phyloP scores from a whole-genome alignment of 2,113 vertebrate species.

The Muscicapa adusta region DNA sequence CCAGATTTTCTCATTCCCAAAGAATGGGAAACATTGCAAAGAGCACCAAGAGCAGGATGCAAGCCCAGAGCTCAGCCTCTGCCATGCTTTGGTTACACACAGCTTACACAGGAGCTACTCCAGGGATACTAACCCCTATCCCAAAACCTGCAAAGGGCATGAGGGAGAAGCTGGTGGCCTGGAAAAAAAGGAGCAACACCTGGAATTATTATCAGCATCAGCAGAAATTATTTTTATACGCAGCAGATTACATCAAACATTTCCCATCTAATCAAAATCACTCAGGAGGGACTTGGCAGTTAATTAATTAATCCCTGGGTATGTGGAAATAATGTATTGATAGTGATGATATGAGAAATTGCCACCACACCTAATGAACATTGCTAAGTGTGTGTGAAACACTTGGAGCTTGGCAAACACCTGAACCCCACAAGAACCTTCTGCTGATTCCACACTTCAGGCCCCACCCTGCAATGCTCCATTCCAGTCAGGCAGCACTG shows the following conservation, averaged over 20 bases:
- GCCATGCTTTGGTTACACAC: slow-evolving; percentile 25
- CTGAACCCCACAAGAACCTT: background rate
- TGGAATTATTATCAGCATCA: slow-evolving; percentile 8
- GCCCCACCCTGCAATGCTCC: background rate
- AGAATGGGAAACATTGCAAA: background rate
- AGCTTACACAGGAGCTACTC: background rate
- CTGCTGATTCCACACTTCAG: background rate
- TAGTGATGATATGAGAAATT: background rate
- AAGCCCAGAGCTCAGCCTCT: background rate
- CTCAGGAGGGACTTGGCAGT: background rate
- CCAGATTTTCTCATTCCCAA: background rate
- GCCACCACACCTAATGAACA: background rate
- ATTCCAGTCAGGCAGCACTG: background rate
- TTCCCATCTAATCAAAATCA: background rate
- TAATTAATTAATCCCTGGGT: background rate
- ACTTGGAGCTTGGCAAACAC: background rate
- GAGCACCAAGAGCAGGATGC: background rate
- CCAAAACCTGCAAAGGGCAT: slow-evolving; percentile 76
- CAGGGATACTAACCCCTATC: slow-evolving; percentile 74
- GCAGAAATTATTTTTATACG: background rate
- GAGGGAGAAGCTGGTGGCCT: slow-evolving; percentile 76
- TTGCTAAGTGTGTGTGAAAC: background rate
- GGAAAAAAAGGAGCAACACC: slow-evolving; percentile 46
- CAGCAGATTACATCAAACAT: background rate
- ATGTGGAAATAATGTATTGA: background rate